phyloP scores from a whole-genome alignment of 2,797 vertebrate species.

The Poliocrania exsul region DNA sequence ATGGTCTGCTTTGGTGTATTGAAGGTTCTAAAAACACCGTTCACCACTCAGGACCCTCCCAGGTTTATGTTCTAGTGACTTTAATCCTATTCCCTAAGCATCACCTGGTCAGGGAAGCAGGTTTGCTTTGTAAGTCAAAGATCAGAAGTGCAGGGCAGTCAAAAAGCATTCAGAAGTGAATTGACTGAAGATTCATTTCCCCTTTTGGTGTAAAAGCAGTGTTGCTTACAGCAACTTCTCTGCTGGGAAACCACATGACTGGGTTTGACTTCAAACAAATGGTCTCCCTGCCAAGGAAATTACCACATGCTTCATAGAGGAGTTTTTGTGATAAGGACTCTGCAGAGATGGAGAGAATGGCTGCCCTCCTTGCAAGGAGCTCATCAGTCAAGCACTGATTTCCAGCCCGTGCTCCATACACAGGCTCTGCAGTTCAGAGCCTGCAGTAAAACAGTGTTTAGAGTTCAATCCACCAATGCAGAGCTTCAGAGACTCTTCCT shows the following conservation, averaged over 20 bases:
- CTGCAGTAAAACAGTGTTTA: background rate
- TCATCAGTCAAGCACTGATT: background rate
- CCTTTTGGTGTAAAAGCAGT: background rate
- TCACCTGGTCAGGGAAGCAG: background rate
- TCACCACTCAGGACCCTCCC: background rate
- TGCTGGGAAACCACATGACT: background rate
- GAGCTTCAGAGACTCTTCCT: background rate
- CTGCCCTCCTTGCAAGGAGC: rapidly evolving
- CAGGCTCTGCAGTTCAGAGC: background rate
- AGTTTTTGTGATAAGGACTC: background rate
- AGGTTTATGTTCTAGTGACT: background rate
- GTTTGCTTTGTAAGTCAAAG: background rate
- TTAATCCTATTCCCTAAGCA: background rate
- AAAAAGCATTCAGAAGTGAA: background rate
- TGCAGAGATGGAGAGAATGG: background rate
- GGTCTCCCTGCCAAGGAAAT: background rate
- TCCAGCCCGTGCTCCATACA: background rate
- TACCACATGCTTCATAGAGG: background rate
- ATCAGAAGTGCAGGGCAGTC: background rate
- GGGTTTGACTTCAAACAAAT: background rate
- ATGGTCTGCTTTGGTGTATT: background rate
- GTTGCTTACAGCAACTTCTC: background rate
- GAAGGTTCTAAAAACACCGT: background rate
- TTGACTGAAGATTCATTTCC: background rate
- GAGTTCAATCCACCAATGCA: background rate